Percentiles rank a stretch among this genome's conserved stretches.
Conservation (phyloP, 2,888 invertebrate species). For the Timandra comae region DNA sequence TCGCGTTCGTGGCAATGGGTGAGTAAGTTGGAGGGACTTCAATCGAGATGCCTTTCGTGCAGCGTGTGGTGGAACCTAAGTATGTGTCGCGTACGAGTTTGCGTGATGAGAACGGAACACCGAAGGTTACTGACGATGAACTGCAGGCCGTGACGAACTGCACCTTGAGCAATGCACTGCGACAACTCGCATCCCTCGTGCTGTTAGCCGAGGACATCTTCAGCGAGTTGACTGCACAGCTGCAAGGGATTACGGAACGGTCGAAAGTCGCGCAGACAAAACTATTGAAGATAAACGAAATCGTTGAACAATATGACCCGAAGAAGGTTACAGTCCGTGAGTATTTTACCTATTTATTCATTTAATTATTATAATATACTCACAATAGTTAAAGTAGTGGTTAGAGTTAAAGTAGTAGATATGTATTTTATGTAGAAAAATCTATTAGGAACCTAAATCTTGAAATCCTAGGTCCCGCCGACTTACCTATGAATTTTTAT, state of each 20-base stretch:
- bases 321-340: conserved; percentile 96
- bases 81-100: conserved; percentile 83
- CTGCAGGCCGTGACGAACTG: conserved; percentile 91
- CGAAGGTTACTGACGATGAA: conserved; percentile 82
- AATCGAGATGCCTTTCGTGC: conserved; percentile 89
- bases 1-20: conserved; percentile 62
- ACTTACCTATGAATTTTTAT: too few relatives aligned
- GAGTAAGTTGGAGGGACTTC: conserved; percentile 58
- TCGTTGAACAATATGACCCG: conserved; percentile 86
- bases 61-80: conserved; percentile 88
- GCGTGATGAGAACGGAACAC: conserved; percentile 76
- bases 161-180: conserved; percentile 88
- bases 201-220: conserved; percentile 91
- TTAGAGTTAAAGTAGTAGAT: too few relatives aligned
- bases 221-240: conserved; percentile 85
- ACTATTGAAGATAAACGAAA: conserved; percentile 82
- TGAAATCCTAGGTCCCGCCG: too few relatives aligned
- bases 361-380: too few relatives aligned
- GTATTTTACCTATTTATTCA: conserved; percentile 65
- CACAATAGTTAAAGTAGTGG: too few relatives aligned
- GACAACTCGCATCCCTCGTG: conserved; percentile 90
- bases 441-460: too few relatives aligned
- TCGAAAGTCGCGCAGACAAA: conserved; percentile 83
- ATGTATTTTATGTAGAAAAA: too few relatives aligned
- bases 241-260: conserved; percentile 84